phyloP scores from a whole-genome alignment of 2,113 vertebrate genomes.

The Potamarius usumacintae region DNA sequence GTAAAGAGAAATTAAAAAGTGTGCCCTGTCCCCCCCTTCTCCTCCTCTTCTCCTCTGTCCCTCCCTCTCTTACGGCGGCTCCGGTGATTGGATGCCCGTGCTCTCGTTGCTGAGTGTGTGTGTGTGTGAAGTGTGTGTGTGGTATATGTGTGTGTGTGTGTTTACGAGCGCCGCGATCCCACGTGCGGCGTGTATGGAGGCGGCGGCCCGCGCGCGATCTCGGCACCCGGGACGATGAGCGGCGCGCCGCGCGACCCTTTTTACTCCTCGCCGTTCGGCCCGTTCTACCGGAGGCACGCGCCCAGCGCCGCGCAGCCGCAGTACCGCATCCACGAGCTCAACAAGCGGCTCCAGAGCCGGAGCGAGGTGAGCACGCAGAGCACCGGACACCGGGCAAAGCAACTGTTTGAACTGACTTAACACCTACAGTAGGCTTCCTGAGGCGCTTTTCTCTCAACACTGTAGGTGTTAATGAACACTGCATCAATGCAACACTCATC shows the following conservation, averaged over 20 bases:
- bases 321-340: slow-evolving; percentile 99
- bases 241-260: slow-evolving; percentile 53
- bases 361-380: slow-evolving; percentile 81
- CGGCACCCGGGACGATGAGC: slow-evolving; percentile 54
- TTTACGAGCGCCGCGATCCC: slow-evolving; percentile 49
- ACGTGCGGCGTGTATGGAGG: slow-evolving; percentile 48
- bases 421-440: not conserved
- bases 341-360: slow-evolving; percentile 97
- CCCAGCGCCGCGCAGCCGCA: slow-evolving; percentile 97
- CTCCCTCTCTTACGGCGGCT: slow-evolving; percentile 12
- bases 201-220: slow-evolving; percentile 47
- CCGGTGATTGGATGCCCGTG: not conserved
- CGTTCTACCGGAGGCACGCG: slow-evolving; percentile 87
- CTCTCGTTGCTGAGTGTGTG: slow-evolving; percentile 14
- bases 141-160: slow-evolving; percentile 39
- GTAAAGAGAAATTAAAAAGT: not conserved
- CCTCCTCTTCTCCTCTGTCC: not conserved
- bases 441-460: not conserved
- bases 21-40: not conserved
- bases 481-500: not conserved
- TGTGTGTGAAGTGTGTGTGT: slow-evolving; percentile 41
- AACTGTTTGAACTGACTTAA: not conserved
- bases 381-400: not conserved
- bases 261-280: slow-evolving; percentile 42
- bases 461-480: not conserved